phyloP scores from a whole-genome alignment of 2,113 vertebrate species.

The Lophura nycthemera region DNA sequence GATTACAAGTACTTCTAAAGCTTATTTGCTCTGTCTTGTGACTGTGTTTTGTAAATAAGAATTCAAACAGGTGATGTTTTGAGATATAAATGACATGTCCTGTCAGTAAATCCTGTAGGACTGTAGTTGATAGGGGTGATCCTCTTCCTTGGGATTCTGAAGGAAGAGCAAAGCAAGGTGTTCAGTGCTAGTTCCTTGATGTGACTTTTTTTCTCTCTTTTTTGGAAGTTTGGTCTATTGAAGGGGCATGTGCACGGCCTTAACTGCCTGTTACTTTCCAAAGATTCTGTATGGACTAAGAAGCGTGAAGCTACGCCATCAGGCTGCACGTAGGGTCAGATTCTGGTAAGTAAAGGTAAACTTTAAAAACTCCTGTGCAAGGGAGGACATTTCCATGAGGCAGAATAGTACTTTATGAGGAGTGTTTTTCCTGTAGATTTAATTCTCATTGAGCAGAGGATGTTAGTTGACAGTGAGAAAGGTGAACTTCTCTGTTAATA shows the following conservation, averaged over 20 bases:
- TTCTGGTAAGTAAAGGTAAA: slow-evolving; percentile 18
- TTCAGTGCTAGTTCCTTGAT: neutral
- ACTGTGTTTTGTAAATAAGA: neutral
- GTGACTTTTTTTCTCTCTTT: neutral
- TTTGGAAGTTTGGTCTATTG: neutral
- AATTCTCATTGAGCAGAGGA: neutral
- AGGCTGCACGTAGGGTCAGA: neutral
- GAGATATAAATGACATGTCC: neutral
- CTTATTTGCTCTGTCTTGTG: neutral
- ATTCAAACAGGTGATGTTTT: neutral
- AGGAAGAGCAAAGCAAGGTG: neutral
- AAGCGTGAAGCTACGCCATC: neutral
- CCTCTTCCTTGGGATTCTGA: neutral
- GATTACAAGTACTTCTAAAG: neutral
- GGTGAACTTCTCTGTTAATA: fast-evolving
- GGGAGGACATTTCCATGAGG: neutral
- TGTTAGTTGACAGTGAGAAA: neutral
- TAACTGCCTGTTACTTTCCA: slow-evolving; percentile 12
- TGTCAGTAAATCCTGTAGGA: neutral
- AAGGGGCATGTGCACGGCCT: neutral
- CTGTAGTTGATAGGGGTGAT: neutral
- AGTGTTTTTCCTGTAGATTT: neutral
- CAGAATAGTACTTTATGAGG: neutral
- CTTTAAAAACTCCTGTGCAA: neutral
- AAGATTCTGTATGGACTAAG: neutral